phyloP scores from a whole-genome alignment of 2,797 vertebrate species.

The Prionace glauca region DNA sequence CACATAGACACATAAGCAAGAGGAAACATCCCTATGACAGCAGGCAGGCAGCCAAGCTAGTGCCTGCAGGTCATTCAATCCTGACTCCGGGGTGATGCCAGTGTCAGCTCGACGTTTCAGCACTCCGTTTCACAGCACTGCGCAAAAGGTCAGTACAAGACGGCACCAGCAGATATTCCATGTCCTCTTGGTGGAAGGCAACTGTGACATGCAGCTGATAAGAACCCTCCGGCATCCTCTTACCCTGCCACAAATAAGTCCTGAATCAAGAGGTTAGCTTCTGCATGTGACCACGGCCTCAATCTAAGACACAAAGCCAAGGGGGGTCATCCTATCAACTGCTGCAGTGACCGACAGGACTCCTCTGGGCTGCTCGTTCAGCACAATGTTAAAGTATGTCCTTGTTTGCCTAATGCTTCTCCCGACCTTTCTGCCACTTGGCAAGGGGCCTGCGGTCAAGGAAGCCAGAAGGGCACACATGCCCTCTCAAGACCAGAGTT shows the following conservation, averaged over 20 bases:
- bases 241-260: neutral
- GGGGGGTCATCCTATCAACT: neutral
- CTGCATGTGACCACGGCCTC: neutral
- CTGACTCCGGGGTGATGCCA: conserved; percentile 52
- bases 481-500: neutral
- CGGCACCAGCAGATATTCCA: conserved; percentile 62
- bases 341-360: neutral
- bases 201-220: conserved; percentile 15
- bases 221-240: neutral
- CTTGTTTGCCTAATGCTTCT: neutral
- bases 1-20: conserved; percentile 43
- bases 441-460: neutral
- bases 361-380: neutral
- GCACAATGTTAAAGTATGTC: neutral
- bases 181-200: conserved; percentile 38
- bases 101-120: conserved; percentile 51
- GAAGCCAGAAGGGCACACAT: neutral
- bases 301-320: neutral
- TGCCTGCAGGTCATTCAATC: conserved; percentile 69
- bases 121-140: conserved; percentile 58
- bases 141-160: conserved; percentile 56
- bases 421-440: conserved; percentile 23
- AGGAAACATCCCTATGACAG: conserved; percentile 90
- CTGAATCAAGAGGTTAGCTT: conserved; percentile 6
- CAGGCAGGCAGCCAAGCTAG: conserved; percentile 73